phyloP scores from a whole-genome alignment of 2,888 invertebrate species.

The Polia nebulosa region DNA sequence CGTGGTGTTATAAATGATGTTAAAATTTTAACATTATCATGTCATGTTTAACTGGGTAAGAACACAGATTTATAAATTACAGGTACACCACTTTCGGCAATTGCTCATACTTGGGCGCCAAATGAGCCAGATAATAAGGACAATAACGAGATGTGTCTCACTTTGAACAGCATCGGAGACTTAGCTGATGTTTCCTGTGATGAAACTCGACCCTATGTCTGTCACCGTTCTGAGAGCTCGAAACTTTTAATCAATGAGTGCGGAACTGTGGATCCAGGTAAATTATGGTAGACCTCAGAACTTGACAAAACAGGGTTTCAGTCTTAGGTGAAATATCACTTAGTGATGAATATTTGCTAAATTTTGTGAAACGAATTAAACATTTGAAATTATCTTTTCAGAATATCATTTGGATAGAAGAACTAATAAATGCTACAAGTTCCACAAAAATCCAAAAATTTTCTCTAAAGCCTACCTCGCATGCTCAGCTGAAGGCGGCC shows the following conservation, averaged over 20 bases:
- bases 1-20: too few species aligned
- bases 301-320: not conserved
- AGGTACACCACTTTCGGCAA: constrained; percentile 52
- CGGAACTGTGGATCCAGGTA: constrained; percentile 51
- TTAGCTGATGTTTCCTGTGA: constrained; percentile 44
- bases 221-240: constrained; percentile 31
- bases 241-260: constrained; percentile 39
- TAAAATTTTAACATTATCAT: too few species aligned
- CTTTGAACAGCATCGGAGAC: constrained; percentile 43
- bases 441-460: not conserved
- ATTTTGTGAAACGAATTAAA: too few species aligned
- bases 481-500: not conserved
- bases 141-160: constrained; percentile 56
- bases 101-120: constrained; percentile 47
- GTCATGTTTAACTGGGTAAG: too few species aligned
- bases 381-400: not conserved
- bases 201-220: constrained; percentile 49
- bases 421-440: not conserved
- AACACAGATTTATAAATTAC: too few species aligned
- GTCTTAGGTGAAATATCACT: too few species aligned
- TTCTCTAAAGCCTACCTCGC: not conserved
- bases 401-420: not conserved
- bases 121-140: constrained; percentile 52
- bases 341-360: too few species aligned
- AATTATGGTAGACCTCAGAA: not conserved